These are phyloP conservation scores for Sprattus sprattus DNA, from an alignment of 2,113 vertebrate species.

Conservation along the genomic window DNA sequence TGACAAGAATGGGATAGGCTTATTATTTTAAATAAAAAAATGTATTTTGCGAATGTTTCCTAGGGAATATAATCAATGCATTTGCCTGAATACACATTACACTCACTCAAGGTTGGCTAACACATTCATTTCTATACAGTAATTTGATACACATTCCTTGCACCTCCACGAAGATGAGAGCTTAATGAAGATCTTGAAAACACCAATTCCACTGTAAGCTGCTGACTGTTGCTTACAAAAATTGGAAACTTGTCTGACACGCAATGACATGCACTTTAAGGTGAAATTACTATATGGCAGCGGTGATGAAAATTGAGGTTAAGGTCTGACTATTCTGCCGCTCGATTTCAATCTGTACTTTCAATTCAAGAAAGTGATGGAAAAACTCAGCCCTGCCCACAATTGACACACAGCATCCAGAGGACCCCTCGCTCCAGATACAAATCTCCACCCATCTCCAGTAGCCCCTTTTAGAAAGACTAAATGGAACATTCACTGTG, in stretches of 20 bases:
- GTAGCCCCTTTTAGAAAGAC: neutral
- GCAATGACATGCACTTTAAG: constrained; percentile 7
- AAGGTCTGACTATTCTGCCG: neutral
- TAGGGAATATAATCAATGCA: neutral
- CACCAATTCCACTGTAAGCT: neutral
- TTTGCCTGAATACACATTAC: neutral
- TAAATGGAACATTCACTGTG: constrained; percentile 36
- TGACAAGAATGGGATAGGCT: neutral
- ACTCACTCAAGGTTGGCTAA: neutral
- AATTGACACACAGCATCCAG: neutral
- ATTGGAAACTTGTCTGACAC: constrained; percentile 8
- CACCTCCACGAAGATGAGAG: neutral
- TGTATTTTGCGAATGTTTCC: neutral
- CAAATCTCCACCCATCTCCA: neutral
- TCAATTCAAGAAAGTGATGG: neutral
- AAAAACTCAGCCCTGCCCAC: neutral
- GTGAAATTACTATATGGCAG: neutral
- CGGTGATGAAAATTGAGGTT: constrained; percentile 16
- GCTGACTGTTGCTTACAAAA: neutral
- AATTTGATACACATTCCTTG: neutral
- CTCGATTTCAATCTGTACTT: constrained; percentile 8
- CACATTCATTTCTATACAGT: constrained; percentile 12
- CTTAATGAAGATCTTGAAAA: neutral
- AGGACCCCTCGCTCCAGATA: neutral
- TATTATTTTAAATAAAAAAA: neutral